Base-by-base conservation (phyloP, 2,797 vertebrate genomes). In the Lagodon rhomboides region DNA sequence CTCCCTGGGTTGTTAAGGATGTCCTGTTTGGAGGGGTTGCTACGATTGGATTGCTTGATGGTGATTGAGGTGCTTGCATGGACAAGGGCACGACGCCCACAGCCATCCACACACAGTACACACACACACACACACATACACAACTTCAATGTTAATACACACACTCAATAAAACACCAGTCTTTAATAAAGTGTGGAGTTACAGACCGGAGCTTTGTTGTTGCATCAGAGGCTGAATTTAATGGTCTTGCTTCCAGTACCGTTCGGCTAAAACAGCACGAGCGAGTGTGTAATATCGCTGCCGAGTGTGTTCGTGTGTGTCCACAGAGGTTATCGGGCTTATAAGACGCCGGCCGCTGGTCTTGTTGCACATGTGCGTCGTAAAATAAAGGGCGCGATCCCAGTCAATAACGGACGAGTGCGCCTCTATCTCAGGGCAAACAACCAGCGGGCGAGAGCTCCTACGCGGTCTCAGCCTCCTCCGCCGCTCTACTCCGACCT, bases 141-240 rank as follows among this genome's bases (percentile, higher is more conserved):
- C 41, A 53, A 22, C 18, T 50, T 41, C 7, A 30, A 73, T 38
- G 38, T 11, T 46, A 69, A 75, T 38, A 22, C 50, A 20, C 15
- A 51, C 61, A 60, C 70, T 68, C 43, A 47, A 25, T n/a, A 53
- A n/a, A 12, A n/a, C 18, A 38, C 11, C 12, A 68, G 56, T 68
- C 68, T 50, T 79, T 79, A 82, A 80, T 73, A 75, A 78, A 80
- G 8, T 62, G 68, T 80, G 47, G 58, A 79, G 69, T 88, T 83
- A 79, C 80, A 85, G 60, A 51, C 20, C 51, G 17, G 63, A 79
- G 30, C 11, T n/a, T 65, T 49, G 30, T 43, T 49, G 67, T 86
- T 82, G 68, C 83, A 74, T 84, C 79, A 77, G 70, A 80, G 82
- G 67, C 62, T 61, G 43, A 75, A 82, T 85, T 77, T 82, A 85